A percentile compares a stretch with the other conserved stretches of the same genome.
phyloP scores from a whole-genome alignment of 2,113 vertebrate genomes.

The Castor canadensis region DNA sequence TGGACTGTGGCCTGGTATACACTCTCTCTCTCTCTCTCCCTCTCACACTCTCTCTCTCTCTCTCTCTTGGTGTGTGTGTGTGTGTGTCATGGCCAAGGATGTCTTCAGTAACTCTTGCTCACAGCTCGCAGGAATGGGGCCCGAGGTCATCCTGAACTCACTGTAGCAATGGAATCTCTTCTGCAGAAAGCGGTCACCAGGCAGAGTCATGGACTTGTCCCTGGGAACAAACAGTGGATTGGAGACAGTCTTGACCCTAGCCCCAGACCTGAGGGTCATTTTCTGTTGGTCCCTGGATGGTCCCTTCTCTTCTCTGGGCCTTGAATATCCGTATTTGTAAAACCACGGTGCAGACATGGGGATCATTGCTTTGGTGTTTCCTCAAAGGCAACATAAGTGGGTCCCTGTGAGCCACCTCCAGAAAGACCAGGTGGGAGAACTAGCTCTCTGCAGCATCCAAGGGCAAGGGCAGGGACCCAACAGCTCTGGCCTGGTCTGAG shows the following conservation, averaged over 20 bases:
- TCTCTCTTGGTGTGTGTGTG: too few relatives aligned
- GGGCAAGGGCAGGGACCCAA: neutral
- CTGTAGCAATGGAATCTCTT: neutral
- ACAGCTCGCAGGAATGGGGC: neutral
- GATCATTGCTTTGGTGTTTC: neutral
- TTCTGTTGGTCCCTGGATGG: neutral
- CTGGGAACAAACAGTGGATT: too few relatives aligned
- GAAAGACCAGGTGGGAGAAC: rapidly evolving
- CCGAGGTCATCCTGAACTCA: neutral
- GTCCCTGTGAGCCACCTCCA: neutral
- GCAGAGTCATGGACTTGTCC: neutral
- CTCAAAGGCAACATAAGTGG: neutral
- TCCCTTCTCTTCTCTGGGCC: neutral
- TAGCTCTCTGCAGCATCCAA: neutral
- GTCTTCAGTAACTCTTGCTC: neutral
- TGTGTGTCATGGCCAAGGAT: rapidly evolving
- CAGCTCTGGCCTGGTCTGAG: neutral
- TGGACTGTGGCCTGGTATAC: too few relatives aligned
- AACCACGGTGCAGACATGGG: neutral
- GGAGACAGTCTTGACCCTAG: neutral
- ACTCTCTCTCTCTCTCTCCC: too few relatives aligned
- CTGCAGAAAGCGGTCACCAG: neutral
- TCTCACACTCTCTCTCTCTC: too few relatives aligned
- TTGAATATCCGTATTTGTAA: neutral
- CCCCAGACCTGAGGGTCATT: neutral